Base-by-base conservation (phyloP, 2,888 invertebrate species). In the Myathropa florea region DNA sequence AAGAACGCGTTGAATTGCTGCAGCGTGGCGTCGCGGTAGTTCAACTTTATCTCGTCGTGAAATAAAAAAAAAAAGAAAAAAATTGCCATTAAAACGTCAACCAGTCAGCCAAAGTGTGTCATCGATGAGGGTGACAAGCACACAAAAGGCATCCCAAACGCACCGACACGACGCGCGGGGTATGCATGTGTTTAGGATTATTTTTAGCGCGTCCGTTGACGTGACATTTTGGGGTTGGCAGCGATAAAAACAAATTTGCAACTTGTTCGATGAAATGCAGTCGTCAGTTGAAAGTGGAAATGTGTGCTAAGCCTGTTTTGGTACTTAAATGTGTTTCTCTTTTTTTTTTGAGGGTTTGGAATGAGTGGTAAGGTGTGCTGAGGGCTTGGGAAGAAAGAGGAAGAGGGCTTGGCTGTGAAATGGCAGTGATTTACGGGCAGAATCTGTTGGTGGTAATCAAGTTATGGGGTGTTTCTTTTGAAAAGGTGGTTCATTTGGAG, bases 1-100 rank as follows among this genome's bases (percentile, higher is more conserved):
- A 26, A 21, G 53, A 63, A 72, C 53, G 53, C 18, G 39, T n/a
- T n/a, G 24, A 53, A 46, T 18, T 14, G 55, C 33, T 26, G n/a
- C 36, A 24, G 59, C n/a, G 39, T 10, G 63, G 14, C 28, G 21
- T n/a, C 10, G 57, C 53, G 12, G 18, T 36, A 26, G 10, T 64
- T 73, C 36, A 18, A 33, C 63, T 75, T 73, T 65, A 75, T 75
- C 65, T 64, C 36, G 65, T 39, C 65, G 21, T 36, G 57, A 57
- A 65, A 65, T 39, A 63, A 61, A 61, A 33, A 33, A 24, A 10
- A 63, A 21, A 30, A 59, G 63, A n/a, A n/a, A n/a, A 63, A 73
- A 63, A 63, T 63, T 75, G 65, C 18, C 75, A 39, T 75, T 75
- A 57, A 75, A 65, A 64, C 64, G 75, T 75, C 65, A 46, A 46